Percentiles rank a stretch among this genome's conserved stretches.
These are phyloP conservation scores for Forficula auricularia DNA, from an alignment of 1,140 invertebrate species.

Conservation along the genomic window DNA sequence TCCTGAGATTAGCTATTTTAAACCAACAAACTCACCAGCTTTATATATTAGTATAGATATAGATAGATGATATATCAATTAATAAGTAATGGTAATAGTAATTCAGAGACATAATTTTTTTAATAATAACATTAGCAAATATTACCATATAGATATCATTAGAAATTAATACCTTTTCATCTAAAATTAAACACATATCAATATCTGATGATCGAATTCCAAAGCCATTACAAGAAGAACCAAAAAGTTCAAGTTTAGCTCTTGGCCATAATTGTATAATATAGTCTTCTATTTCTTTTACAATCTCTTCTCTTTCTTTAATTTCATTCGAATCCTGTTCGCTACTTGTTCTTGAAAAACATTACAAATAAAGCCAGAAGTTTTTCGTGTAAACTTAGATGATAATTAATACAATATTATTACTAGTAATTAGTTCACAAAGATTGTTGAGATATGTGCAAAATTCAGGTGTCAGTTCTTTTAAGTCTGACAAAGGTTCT, in stretches of 20 bases:
- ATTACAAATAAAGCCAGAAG: too few species aligned
- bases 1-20: too few species aligned
- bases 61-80: too few species aligned
- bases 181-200: conserved; percentile 40
- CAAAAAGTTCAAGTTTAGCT: conserved; percentile 34
- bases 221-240: conserved; percentile 45
- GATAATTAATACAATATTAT: not conserved
- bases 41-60: too few species aligned
- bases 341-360: conserved; percentile 21
- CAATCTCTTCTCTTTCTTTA: conserved; percentile 22
- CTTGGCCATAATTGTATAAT: conserved; percentile 22
- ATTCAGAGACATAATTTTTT: too few species aligned
- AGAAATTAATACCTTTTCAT: not conserved
- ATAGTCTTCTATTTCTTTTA: conserved; percentile 24
- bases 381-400: too few species aligned
- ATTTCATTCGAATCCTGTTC: conserved; percentile 21
- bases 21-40: too few species aligned
- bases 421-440: conserved; percentile 6
- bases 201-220: conserved; percentile 38
- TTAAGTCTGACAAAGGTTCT: conserved; percentile 24
- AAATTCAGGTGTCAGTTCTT: conserved; percentile 11
- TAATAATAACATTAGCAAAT: too few species aligned
- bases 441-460: not conserved
- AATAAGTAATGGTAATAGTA: too few species aligned
- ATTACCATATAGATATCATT: too few species aligned